Evolutionary conservation across 1,140 invertebrate species (phyloP), one percentile per base, ranked within the genome.

Genomic region (Temnothorax nylanderi): DNA sequence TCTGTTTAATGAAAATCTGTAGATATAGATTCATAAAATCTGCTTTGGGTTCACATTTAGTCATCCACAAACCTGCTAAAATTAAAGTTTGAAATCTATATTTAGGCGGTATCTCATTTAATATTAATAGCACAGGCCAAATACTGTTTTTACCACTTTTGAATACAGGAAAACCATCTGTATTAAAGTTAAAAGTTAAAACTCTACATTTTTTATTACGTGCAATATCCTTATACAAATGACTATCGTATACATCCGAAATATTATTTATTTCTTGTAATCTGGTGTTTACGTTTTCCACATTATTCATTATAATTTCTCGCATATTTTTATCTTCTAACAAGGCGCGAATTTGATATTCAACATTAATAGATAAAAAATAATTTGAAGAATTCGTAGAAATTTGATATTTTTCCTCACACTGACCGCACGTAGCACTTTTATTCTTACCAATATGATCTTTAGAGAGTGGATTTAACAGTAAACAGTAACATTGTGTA

Each of bases 161-260:
- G 3, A 64, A 64, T 32, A 37, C 16, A 64, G 34, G 34, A 64
- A 64, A 64, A 64, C 34, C 62, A 37, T 64, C 62, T 64, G 62
- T 64, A 37, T 64, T 64, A 64, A 64, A 67, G 7, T 67, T 67
- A 67, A 67, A 67, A 13, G 64, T 67, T 5, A 67, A 67, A 67
- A 44, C 37, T 44, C 0, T 44, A 37, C 16, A 67, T 44, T 67
- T 21, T n/a, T 67, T 18, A 44, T 44, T 67, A 0, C 44, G 64
- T 67, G n/a, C n/a, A 21, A 67, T 67, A 67, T 67, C n/a, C 37
- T 67, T 67, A 3, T 67, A 67, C n/a, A 67, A 67, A 41, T 10
- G 8, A 67, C 37, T n/a, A 13, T 67, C 18, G 1, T 67, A 67
- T 67, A 67, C 7, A 41, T 67, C 64, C 16, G 64, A 67, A 41